Base-by-base conservation (phyloP, 1,140 invertebrate species). In the Spodoptera litura region DNA sequence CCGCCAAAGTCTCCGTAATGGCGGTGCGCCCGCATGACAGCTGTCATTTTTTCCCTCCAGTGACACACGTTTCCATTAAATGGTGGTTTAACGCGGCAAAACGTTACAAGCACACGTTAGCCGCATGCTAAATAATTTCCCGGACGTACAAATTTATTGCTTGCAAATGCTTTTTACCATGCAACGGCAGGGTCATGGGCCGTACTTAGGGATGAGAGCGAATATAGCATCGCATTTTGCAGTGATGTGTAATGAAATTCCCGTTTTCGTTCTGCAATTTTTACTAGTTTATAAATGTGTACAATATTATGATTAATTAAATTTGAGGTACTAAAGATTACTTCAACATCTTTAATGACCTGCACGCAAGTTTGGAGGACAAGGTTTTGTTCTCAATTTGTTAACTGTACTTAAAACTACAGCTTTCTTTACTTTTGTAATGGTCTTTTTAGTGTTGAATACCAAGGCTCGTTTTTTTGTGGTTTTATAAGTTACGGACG, bases 31-130 rank as follows among this genome's bases (percentile, higher is more conserved):
- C 88, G 88, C 88, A 86, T 89, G 87, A 87, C 91, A 92, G 84
- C 87, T 92, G 91, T 91, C 87, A 86, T 62, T n/a, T 82, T 83
- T 85, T 88, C 83, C 84, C 80, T 82, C 81, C 78, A 68, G 38
- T 68, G 74, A 66, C 51, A 77, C 52, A 68, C 58, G 55, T 62
- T 62, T 61, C 72, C 72, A 75, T 75, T 75, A 85, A 73, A 59
- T 59, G 52, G 68, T 77, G 76, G 76, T 70, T 78, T 15, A 81
- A 73, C 25, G 68, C 79, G 78, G 52, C 81, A 74, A 73, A 86
- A 86, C 86, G 85, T 62, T 84, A 86, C 81, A 82, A 83, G 72
- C 81, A 75, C 77, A 78, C 82, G 83, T 85, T 82, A 82, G 80
- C 78, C 81, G 59, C 81, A 85, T 83, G 81, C 73, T 87, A 85